Percentiles rank a stretch among this genome's conserved stretches.
Evolutionary conservation across 2,888 invertebrate genomes (phyloP).

Genomic region (Gerris lacustris): DNA sequence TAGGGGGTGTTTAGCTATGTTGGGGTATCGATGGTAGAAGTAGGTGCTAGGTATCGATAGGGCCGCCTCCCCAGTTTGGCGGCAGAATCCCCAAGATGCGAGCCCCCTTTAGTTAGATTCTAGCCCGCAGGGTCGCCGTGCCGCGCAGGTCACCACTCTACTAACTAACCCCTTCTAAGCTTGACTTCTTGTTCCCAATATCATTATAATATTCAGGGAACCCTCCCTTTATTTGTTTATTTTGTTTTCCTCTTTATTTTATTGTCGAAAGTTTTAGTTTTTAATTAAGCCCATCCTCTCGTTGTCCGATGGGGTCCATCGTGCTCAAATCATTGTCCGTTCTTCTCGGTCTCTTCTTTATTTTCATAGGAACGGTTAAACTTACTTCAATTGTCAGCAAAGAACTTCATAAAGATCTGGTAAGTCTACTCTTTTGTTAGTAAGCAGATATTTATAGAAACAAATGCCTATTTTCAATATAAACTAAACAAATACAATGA

Average conservation of each 20-base stretch:
- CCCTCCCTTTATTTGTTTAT: neutral
- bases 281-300: neutral
- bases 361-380: slow-evolving; percentile 88
- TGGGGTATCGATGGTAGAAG: no score
- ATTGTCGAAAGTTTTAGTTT: neutral
- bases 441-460: no score
- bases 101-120: neutral
- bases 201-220: neutral
- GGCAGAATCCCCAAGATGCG: no score
- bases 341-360: slow-evolving; percentile 83
- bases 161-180: neutral
- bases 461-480: no score
- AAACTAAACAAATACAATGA: no score
- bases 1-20: no score
- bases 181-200: neutral
- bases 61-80: no score
- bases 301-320: slow-evolving; percentile 49
- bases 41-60: no score
- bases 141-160: neutral
- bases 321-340: slow-evolving; percentile 83
- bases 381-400: slow-evolving; percentile 81
- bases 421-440: slow-evolving; percentile 41
- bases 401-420: slow-evolving; percentile 93
- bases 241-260: neutral
- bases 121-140: slow-evolving; percentile 1